phyloP scores from a whole-genome alignment of 2,888 invertebrate genomes.

The Heliconius sara region DNA sequence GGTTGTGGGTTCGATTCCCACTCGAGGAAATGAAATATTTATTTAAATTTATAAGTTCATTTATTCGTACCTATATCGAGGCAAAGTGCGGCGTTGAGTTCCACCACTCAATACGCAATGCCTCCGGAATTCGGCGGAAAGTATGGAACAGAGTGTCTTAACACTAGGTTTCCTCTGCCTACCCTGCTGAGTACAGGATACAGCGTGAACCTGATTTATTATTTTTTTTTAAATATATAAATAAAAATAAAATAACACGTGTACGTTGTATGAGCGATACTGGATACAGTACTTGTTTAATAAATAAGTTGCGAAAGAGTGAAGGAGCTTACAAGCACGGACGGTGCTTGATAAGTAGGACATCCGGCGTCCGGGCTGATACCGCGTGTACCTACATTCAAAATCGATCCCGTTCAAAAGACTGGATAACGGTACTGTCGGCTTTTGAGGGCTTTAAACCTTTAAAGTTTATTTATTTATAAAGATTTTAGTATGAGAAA shows the following conservation, averaged over 20 bases:
- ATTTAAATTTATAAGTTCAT: too few relatives aligned
- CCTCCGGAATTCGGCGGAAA: too few relatives aligned
- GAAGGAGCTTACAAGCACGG: slow-evolving; percentile 25
- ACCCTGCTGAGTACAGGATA: too few relatives aligned
- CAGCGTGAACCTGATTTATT: too few relatives aligned
- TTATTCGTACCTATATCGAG: too few relatives aligned
- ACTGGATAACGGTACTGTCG: slow-evolving; percentile 10
- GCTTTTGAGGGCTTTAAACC: background rate
- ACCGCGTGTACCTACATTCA: slow-evolving; percentile 22
- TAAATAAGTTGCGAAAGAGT: slow-evolving; percentile 23
- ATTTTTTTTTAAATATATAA: too few relatives aligned
- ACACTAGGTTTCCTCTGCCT: too few relatives aligned
- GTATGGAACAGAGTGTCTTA: too few relatives aligned
- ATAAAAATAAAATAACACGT: background rate
- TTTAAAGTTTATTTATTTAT: background rate
- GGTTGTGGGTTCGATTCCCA: too few relatives aligned
- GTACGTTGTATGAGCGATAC: background rate
- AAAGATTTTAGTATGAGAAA: background rate
- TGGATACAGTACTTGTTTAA: background rate
- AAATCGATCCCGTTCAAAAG: slow-evolving; percentile 29
- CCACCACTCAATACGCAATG: too few relatives aligned
- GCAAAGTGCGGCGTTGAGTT: too few relatives aligned
- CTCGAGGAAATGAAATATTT: too few relatives aligned
- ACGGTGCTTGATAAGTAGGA: slow-evolving; percentile 37
- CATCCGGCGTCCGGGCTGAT: slow-evolving; percentile 29